Conservation (phyloP, 2,113 vertebrate species). For the Fregata magnificens region DNA sequence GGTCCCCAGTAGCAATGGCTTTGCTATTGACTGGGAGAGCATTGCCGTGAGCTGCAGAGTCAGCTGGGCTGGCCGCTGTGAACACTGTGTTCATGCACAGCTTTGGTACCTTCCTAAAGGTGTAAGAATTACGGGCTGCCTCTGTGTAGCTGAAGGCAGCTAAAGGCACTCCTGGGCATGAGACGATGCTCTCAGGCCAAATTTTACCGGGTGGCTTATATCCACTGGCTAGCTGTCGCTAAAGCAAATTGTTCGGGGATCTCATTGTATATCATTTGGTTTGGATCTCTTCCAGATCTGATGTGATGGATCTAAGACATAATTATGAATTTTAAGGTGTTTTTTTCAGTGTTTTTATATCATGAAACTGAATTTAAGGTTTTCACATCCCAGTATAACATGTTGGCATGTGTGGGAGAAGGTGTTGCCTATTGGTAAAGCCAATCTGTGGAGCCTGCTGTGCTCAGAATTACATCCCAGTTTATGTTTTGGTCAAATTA, state of each 20-base stretch:
- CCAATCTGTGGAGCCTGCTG: not conserved
- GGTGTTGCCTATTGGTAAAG: not conserved
- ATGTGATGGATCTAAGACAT: not conserved
- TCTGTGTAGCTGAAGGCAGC: not conserved
- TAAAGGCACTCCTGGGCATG: not conserved
- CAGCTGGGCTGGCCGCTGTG: not conserved
- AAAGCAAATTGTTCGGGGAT: not conserved
- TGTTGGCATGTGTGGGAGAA: not conserved
- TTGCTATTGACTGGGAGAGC: not conserved
- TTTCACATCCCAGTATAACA: not conserved
- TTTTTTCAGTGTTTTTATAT: not conserved
- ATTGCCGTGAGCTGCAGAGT: not conserved
- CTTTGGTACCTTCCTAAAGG: not conserved
- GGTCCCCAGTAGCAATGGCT: not conserved
- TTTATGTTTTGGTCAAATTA: not conserved
- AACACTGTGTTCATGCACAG: not conserved
- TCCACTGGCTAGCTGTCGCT: not conserved
- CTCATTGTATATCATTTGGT: not conserved
- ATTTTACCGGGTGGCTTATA: not conserved
- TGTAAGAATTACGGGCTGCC: not conserved
- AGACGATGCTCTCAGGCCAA: not conserved
- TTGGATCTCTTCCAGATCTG: not conserved
- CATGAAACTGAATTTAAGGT: not conserved
- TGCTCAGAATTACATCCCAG: not conserved
- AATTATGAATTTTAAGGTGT: not conserved